Conservation (phyloP, 2,888 invertebrate genomes). For the Spodoptera exigua region DNA sequence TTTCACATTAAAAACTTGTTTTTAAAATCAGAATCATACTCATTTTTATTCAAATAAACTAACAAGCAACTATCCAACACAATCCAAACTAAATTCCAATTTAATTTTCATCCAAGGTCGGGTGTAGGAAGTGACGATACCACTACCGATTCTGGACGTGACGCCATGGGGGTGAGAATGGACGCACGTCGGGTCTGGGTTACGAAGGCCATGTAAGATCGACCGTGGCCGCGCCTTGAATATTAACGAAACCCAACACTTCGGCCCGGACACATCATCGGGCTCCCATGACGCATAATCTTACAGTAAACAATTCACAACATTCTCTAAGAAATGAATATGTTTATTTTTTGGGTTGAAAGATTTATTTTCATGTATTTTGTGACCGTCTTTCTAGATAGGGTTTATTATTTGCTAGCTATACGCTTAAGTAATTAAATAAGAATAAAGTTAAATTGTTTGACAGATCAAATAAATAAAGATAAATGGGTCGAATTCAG, state of each 20-base stretch:
- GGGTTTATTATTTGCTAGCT: too few species aligned
- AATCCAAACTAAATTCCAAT: not conserved
- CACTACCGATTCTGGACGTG: conserved; percentile 15
- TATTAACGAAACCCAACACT: conserved; percentile 57
- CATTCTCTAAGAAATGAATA: not conserved
- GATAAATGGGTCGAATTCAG: too few species aligned
- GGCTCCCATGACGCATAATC: not conserved
- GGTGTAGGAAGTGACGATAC: not conserved
- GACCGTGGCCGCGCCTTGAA: conserved; percentile 54
- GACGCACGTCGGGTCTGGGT: conserved; percentile 55
- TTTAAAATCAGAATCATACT: too few species aligned
- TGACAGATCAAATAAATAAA: too few species aligned
- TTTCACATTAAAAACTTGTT: too few species aligned
- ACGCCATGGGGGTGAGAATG: conserved; percentile 51
- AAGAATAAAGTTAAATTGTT: too few species aligned
- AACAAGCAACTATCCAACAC: too few species aligned
- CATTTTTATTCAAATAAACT: too few species aligned
- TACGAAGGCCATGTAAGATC: conserved; percentile 55
- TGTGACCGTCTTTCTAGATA: not conserved
- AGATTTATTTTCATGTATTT: too few species aligned
- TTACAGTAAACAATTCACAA: conserved; percentile 11
- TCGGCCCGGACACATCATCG: conserved; percentile 12
- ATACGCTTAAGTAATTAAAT: too few species aligned
- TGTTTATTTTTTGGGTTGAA: too few species aligned
- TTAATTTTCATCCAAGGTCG: conserved; percentile 2